These are phyloP conservation scores for Australoheros facetus DNA, from an alignment of 2,797 vertebrate species.

Conservation along the genomic window DNA sequence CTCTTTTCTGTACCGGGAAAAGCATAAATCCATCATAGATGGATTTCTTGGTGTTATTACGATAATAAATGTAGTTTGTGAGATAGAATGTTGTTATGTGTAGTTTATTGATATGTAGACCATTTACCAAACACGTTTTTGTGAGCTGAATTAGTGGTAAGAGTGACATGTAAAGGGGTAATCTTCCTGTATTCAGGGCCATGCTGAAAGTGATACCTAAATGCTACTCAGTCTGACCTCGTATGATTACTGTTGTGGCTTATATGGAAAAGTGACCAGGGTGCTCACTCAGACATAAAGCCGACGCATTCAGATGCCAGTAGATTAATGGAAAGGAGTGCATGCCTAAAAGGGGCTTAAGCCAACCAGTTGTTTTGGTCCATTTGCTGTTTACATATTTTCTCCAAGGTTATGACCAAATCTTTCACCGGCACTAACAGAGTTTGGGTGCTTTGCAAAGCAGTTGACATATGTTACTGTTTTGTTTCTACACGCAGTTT, in stretches of 20 bases:
- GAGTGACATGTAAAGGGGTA: neutral
- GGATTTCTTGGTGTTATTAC: too few relatives aligned
- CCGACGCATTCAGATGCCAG: neutral
- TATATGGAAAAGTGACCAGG: neutral
- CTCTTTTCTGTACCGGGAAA: neutral
- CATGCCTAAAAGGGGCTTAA: constrained; percentile 2
- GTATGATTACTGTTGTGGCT: neutral
- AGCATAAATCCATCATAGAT: too few relatives aligned
- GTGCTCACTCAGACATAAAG: neutral
- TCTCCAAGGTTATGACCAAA: constrained; percentile 15
- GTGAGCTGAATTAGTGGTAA: neutral
- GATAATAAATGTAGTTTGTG: too few relatives aligned
- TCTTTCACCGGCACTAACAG: constrained; percentile 7
- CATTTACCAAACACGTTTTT: neutral
- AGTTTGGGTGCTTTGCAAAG: constrained; percentile 18
- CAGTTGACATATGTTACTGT: constrained; percentile 48
- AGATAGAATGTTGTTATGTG: too few relatives aligned
- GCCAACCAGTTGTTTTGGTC: constrained; percentile 5
- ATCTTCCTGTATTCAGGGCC: neutral
- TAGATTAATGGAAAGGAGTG: constrained; percentile 1
- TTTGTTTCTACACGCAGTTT: constrained; percentile 25
- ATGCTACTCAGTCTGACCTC: neutral
- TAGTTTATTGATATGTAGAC: neutral
- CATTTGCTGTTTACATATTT: constrained; percentile 28
- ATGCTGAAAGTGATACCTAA: neutral